Base-by-base conservation (phyloP, 2,113 vertebrate species). In the Atractosteus spatula region DNA sequence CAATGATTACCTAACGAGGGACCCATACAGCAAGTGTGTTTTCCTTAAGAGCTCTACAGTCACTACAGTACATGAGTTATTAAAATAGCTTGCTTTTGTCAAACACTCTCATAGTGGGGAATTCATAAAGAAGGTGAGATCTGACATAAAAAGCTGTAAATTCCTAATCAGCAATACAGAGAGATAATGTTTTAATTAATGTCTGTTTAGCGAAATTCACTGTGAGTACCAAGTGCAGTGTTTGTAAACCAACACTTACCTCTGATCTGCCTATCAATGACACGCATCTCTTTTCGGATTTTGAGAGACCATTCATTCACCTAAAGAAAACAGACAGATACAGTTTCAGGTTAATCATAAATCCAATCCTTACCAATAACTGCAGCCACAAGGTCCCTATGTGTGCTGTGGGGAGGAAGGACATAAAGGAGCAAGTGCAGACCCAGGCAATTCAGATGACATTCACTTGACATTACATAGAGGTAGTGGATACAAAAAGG, bases 201-300 rank as follows among this genome's bases (percentile, higher is more conserved):
- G 47, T 51, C 47, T 7, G 5, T 51, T 67, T 42, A 45, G 7
- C 42, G 66, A 54, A n/a, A 2, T 29, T 2, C 29, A 29, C 29
- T 29, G 29, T 29, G 29, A 29, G 29, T 29, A 29, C 29, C 29
- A 29, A 45, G 47, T 8, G 66, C 42, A 44, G n/a, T 54, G n/a
- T 67, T 54, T 67, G 29, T 44, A 7, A 14, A n/a, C 44, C 8
- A 59, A 54, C 29, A 29, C 91, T 89, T 86, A 99, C 97, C 97
- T 94, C 96, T 88, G 80, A 99, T 97, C 85, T 99, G 97, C 86
- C 96, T 95, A 83, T 99, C 97, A 84, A 99, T 92, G 78, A 95
- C 91, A 81, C 97, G 92, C 92, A 96, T 96, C 86, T 99, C 97
- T 83, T 95, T 98, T 71, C 96, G 92, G 82, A 99, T 97, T 91